Base-by-base conservation (phyloP, 2,888 invertebrate species). In the Phasia obesa region DNA sequence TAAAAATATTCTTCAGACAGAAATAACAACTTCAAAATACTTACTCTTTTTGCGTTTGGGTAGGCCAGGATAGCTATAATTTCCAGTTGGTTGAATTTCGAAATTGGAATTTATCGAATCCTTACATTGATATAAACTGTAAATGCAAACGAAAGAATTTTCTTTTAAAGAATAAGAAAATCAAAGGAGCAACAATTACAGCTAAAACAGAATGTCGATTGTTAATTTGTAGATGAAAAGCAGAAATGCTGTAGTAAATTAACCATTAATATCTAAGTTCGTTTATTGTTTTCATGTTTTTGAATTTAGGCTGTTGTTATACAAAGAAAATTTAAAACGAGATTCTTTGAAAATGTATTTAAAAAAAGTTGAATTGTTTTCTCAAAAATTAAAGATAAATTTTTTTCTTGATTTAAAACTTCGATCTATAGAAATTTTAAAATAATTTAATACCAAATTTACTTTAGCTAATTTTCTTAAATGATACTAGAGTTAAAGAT, bases 21-120 rank as follows among this genome's bases (percentile, higher is more conserved):
- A 2, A 11, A 38, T 4, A 38, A 13, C 13, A 38, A 38, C 38
- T 5, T 5, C 27, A 27, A 27, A 42, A 0, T 31, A 86, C 89
- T 89, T 81, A 91, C 91, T 90, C 69, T 89, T 89, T 51, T 86
- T 86, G 27, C 91, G 88, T 84, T 89, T 93, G 2, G 93, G 92
- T 87, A 93, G 78, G 84, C 94, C 92, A 65, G 92, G 89, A 92
- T 93, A 93, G 55, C 92, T 94, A 53, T 93, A 92, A 87, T 95
- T 94, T 53, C 93, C 93, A 76, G 93, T 92, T 53, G 93, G 92
- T 81, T 92, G 91, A 84, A 94, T 91, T 88, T 94, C 93, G 84
- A 93, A 92, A 42, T 94, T 91, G 21, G 93, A 93, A 44, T 93
- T 93, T 57, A 93, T 93, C 4, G 93, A 93, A 53, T 93, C 93